Conservation (phyloP, 2,888 invertebrate genomes). For the Pristionchus arcanus region DNA sequence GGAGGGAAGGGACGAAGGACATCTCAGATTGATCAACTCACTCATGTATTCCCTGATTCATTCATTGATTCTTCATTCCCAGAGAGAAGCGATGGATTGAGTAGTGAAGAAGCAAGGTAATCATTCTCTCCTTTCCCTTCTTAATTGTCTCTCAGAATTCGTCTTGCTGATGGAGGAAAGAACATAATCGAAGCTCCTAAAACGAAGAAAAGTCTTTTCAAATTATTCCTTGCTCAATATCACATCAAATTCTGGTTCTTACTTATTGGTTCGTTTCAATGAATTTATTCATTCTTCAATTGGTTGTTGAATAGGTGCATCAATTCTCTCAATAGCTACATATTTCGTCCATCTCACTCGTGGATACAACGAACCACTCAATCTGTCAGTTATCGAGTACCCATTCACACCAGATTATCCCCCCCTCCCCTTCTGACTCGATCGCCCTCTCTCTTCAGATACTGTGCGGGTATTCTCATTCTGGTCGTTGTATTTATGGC, state of each 20-base stretch:
- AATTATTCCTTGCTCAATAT: slow-evolving; percentile 73
- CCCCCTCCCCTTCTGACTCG: background rate
- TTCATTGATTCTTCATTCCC: slow-evolving; percentile 72
- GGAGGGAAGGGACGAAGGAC: background rate
- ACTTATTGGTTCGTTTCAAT: slow-evolving; percentile 63
- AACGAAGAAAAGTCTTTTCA: slow-evolving; percentile 65
- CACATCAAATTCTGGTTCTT: slow-evolving; percentile 78
- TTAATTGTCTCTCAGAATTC: slow-evolving; percentile 62
- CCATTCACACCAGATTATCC: background rate
- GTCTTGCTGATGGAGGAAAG: slow-evolving; percentile 74
- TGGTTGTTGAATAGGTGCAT: slow-evolving; percentile 61
- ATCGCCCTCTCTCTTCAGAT: slow-evolving; percentile 46
- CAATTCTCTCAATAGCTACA: slow-evolving; percentile 72
- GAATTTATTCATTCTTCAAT: too few relatives aligned
- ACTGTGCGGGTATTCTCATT: slow-evolving; percentile 70
- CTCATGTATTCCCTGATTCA: slow-evolving; percentile 75
- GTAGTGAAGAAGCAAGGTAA: slow-evolving; percentile 67
- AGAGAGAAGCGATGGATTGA: slow-evolving; percentile 75
- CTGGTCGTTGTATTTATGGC: slow-evolving; percentile 72
- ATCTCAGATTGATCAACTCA: slow-evolving; percentile 57
- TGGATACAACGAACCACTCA: slow-evolving; percentile 75
- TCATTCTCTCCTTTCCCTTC: background rate
- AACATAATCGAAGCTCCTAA: slow-evolving; percentile 71
- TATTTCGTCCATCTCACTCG: slow-evolving; percentile 77
- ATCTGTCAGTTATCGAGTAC: slow-evolving; percentile 69